Evolutionary conservation across 2,797 vertebrate genomes (phyloP).

Genomic region (Aythya fuligula): DNA sequence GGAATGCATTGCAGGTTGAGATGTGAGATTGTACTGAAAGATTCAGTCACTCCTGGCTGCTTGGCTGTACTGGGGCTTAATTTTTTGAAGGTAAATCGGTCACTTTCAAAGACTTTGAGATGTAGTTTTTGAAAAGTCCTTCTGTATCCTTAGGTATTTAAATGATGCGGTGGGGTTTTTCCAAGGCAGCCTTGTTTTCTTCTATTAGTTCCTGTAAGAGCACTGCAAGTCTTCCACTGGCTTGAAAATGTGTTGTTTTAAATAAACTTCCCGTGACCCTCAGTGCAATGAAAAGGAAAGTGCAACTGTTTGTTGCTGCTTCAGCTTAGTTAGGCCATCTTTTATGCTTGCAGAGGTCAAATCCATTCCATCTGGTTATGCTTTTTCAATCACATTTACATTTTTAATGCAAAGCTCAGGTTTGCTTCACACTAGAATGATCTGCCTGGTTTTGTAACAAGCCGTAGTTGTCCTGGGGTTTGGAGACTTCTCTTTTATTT

Average conservation of each 20-base stretch:
- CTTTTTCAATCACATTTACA: conserved; percentile 62
- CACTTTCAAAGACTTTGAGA: not conserved
- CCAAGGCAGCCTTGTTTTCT: not conserved
- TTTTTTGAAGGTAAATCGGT: not conserved
- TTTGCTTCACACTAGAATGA: conserved; percentile 48
- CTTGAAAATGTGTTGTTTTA: conserved; percentile 3
- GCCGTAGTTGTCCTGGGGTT: conserved; percentile 6
- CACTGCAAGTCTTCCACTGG: not conserved
- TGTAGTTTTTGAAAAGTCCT: not conserved
- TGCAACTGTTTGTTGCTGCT: not conserved
- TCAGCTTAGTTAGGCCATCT: conserved; percentile 10
- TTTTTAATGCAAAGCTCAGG: conserved; percentile 55
- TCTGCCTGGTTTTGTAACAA: conserved; percentile 20
- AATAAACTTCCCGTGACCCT: not conserved
- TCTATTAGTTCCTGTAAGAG: not conserved
- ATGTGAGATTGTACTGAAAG: not conserved
- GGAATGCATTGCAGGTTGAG: not conserved
- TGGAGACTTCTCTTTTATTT: conserved; percentile 31
- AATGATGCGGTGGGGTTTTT: not conserved
- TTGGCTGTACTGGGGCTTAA: not conserved
- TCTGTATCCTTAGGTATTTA: not conserved
- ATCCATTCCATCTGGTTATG: conserved; percentile 44
- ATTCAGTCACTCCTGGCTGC: not conserved
- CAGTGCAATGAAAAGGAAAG: not conserved
- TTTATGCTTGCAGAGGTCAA: conserved; percentile 37